A percentile compares a stretch with the other conserved stretches of the same genome.
Evolutionary conservation across 1,140 invertebrate genomes (phyloP).

Genomic region (Bombus ignitus): DNA sequence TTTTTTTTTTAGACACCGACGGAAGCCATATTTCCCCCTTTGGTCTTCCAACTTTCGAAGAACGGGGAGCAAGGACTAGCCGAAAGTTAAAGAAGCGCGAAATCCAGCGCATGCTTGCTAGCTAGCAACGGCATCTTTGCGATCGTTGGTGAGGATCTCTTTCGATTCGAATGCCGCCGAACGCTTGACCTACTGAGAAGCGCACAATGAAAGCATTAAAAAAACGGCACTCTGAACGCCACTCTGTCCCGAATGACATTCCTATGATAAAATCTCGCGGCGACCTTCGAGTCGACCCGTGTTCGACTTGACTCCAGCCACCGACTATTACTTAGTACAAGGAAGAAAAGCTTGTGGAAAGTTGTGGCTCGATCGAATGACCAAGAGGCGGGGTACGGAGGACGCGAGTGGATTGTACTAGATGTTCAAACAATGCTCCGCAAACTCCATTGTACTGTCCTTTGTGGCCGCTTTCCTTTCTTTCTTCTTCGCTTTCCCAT

Average conservation of each 20-base stretch:
- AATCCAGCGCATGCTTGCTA: neutral
- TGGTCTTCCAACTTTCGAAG: neutral
- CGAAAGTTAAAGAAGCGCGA: neutral
- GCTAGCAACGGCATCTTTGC: neutral
- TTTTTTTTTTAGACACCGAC: too few relatives aligned
- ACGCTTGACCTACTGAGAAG: slow-evolving; percentile 66
- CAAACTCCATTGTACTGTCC: slow-evolving; percentile 51
- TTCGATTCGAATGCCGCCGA: slow-evolving; percentile 43
- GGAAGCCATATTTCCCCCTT: accelerated
- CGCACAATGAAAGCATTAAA: slow-evolving; percentile 52
- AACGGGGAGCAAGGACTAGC: accelerated
- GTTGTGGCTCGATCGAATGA: slow-evolving; percentile 53
- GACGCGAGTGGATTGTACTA: slow-evolving; percentile 58
- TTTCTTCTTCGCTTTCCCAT: neutral
- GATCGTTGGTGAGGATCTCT: neutral
- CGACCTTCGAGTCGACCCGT: slow-evolving; percentile 53
- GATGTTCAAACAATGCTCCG: slow-evolving; percentile 62
- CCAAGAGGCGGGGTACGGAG: slow-evolving; percentile 12
- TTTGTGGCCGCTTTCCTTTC: slow-evolving; percentile 34
- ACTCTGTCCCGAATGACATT: slow-evolving; percentile 41
- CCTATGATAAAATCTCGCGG: slow-evolving; percentile 47
- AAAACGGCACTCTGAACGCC: slow-evolving; percentile 27
- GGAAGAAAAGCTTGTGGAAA: slow-evolving; percentile 56
- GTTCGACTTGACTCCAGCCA: slow-evolving; percentile 2
- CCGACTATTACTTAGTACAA: neutral